These are phyloP conservation scores for Rhyzopertha dominica DNA, from an alignment of 1,140 invertebrate genomes.

Conservation along the genomic window DNA sequence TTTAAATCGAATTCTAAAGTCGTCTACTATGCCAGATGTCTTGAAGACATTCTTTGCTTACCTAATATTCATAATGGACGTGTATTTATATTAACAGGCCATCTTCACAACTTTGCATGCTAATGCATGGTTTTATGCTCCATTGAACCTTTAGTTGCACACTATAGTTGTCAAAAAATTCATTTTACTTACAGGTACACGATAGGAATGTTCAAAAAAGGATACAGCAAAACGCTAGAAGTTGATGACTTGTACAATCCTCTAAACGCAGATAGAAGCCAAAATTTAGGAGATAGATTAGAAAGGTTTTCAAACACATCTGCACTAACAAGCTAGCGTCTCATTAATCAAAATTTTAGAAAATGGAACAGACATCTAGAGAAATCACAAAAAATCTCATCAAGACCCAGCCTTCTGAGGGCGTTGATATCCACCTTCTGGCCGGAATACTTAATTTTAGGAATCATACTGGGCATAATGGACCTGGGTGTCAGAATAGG, in stretches of 20 bases:
- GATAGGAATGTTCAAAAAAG: conserved; percentile 51
- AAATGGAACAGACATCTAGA: conserved; percentile 45
- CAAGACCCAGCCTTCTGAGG: conserved; percentile 41
- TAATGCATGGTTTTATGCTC: too few species aligned
- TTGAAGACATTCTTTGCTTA: too few species aligned
- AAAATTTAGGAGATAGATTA: conserved; percentile 48
- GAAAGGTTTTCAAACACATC: conserved; percentile 47
- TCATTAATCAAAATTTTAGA: too few species aligned
- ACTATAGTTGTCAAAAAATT: too few species aligned
- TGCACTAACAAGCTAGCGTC: background rate
- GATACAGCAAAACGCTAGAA: conserved; percentile 51
- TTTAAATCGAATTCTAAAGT: too few species aligned
- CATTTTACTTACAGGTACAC: conserved; percentile 51
- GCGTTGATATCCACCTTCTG: conserved; percentile 47
- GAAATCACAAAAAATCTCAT: conserved; percentile 27
- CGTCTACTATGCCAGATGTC: too few species aligned
- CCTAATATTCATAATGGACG: too few species aligned
- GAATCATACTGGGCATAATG: conserved; percentile 36
- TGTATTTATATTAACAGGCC: too few species aligned
- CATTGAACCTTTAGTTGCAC: too few species aligned
- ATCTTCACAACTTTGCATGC: too few species aligned
- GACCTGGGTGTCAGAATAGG: conserved; percentile 34
- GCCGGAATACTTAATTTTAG: conserved; percentile 40
- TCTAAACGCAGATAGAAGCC: conserved; percentile 50
- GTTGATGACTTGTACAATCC: conserved; percentile 54